phyloP scores from a whole-genome alignment of 2,797 vertebrate species.

The Cirrhinus mrigala region DNA sequence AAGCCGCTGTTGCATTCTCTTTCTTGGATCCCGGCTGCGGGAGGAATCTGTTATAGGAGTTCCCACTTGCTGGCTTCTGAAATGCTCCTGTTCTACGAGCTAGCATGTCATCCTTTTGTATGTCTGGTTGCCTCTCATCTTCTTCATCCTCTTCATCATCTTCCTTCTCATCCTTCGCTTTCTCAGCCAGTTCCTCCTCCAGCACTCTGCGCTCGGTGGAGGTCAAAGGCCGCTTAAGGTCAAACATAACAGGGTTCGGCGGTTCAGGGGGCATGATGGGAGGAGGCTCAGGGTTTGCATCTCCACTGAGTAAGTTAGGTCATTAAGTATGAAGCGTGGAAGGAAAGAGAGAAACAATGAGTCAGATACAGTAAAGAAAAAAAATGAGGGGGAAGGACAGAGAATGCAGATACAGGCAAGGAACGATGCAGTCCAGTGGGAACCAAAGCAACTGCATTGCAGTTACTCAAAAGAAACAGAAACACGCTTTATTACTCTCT shows the following conservation, averaged over 20 bases:
- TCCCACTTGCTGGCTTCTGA: constrained; percentile 70
- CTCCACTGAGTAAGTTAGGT: constrained; percentile 67
- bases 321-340: constrained; percentile 32
- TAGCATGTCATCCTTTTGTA: constrained; percentile 87
- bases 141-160: constrained; percentile 73
- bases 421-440: constrained; percentile 35
- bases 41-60: constrained; percentile 72
- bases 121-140: constrained; percentile 74
- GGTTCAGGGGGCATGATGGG: constrained; percentile 50
- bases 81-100: constrained; percentile 82
- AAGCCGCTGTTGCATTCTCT: not conserved
- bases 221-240: constrained; percentile 49
- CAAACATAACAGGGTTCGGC: constrained; percentile 26
- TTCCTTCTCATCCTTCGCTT: constrained; percentile 62
- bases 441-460: constrained; percentile 16
- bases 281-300: constrained; percentile 46
- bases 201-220: constrained; percentile 63
- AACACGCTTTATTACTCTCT: not conserved
- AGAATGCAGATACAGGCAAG: constrained; percentile 16
- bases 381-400: not conserved
- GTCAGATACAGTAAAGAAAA: constrained; percentile 1
- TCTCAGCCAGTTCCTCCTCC: constrained; percentile 72
- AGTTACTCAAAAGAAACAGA: constrained; percentile 29
- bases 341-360: constrained; percentile 61
- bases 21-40: constrained; percentile 71